phyloP scores from a whole-genome alignment of 2,797 vertebrate species.

The Steatocranus sp. region DNA sequence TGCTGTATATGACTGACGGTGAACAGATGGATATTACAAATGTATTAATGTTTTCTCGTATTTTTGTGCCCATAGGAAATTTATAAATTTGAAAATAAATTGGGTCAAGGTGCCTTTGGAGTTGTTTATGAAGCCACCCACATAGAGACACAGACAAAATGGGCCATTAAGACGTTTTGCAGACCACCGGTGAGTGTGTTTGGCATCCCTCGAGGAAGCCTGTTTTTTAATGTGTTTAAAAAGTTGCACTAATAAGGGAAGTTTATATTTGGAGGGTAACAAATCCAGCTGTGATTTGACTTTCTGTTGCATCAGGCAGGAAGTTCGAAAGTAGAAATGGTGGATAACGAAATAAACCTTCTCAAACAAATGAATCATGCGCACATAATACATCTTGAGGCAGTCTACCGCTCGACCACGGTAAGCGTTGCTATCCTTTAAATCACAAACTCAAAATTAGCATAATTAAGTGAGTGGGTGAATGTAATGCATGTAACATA shows the following conservation, averaged over 20 bases:
- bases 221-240: conserved; percentile 21
- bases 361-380: conserved; percentile 81
- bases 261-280: conserved; percentile 2
- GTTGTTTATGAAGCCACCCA: conserved; percentile 83
- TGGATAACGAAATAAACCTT: conserved; percentile 84
- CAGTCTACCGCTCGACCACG: conserved; percentile 81
- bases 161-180: conserved; percentile 84
- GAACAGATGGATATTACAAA: conserved; percentile 29
- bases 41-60: conserved; percentile 44
- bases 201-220: neutral
- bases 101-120: conserved; percentile 85
- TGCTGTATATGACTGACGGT: conserved; percentile 18
- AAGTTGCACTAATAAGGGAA: conserved; percentile 3
- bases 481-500: conserved; percentile 1
- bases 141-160: conserved; percentile 75
- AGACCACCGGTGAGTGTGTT: conserved; percentile 78
- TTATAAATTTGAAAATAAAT: conserved; percentile 79
- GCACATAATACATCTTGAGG: conserved; percentile 85
- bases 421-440: conserved; percentile 60
- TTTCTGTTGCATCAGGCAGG: conserved; percentile 75
- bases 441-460: neutral
- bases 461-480: neutral
- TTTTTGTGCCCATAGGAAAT: conserved; percentile 68
- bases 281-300: conserved; percentile 11
- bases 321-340: conserved; percentile 79